Base-by-base conservation (phyloP, 2,797 vertebrate genomes). In the Coregonus sp. region DNA sequence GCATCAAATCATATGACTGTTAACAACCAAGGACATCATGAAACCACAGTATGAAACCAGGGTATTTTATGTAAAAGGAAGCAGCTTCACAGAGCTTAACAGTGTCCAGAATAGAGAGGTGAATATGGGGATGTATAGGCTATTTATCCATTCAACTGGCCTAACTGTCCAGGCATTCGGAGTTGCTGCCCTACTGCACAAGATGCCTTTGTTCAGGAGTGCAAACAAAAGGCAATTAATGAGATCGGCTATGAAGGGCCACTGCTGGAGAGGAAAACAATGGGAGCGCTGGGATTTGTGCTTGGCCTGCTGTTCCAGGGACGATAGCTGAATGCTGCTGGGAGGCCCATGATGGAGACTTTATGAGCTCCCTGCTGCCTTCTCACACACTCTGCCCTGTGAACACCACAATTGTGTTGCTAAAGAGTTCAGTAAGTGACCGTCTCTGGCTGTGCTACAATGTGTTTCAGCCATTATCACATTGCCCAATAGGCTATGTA, bases 201-300 rank as follows among this genome's bases (percentile, higher is more conserved):
- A 84, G 12, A 78, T 79, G 71, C 85, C 87, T 89, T 91, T 92
- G 86, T 92, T 89, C 68, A 70, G 54, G 69, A 79, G 73, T 31
- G 81, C 78, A 92, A 88, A 92, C 90, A 91, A 90, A 89, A 86
- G 75, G 74, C 69, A 68, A 73, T 88, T 89, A 90, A 85, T 78
- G 77, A 72, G 69, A 75, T 20, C 70, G 71, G 75, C 78, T 87
- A 72, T 82, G 72, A 76, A 75, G 81, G 80, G 75, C 78, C 75
- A 71, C 71, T 85, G 82, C 81, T 82, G 74, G 82, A 87, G 84
- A 82, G 78, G 81, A 81, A 78, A 81, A 92, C 88, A 84, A 84
- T 87, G 83, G 65, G 79, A 85, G 83, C 40, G 77, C 72, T 75
- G 76, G 78, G 79, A 76, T 88, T 83, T 87, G 83, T 89, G 84